Evolutionary conservation across 2,113 vertebrate genomes (phyloP), one percentile per base, ranked within the genome.

Genomic region (Cyprinodon brontotheroides): DNA sequence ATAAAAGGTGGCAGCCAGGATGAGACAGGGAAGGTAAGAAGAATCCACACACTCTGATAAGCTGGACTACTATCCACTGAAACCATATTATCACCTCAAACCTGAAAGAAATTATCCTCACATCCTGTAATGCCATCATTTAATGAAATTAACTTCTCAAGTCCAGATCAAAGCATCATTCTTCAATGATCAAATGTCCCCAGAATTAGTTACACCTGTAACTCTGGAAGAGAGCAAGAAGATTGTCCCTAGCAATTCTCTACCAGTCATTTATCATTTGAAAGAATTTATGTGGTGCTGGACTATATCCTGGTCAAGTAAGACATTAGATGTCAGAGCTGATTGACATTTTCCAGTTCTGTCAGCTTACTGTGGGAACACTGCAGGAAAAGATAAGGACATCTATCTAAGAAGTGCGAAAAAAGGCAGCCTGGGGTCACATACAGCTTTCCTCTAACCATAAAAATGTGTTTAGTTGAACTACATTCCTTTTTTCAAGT

Each of bases 21-120:
- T 94, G 94, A 94, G 95, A 95, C 93, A 93, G 93, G 93, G 91
- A 72, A 95, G 95, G 92, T 94, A 94, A 90, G 90, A 93, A 92
- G 92, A 95, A 94, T 94, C 93, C 90, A 94, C 88, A 29, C 86
- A 88, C 72, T 84, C 92, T 82, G 87, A 94, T 93, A 75, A 80
- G 93, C 84, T 91, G 93, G 78, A 85, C 17, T 45, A 89, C 89
- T 89, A 83, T 70, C 88, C 90, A 94, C 85, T 89, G 92, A 86
- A 90, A 91, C 94, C 95, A 94, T 89, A 91, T 89, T 89, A 90
- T 89, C 86, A 86, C 74, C 78, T 75, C 78, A 83, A 85, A 83
- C 69, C 81, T 77, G 67, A 75, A 84, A 59, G 39, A 43, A 15
- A 57, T 57, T 57, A 88, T 66, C 74, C 74, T 74, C 76, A 67